phyloP scores from a whole-genome alignment of 2,888 invertebrate genomes.

The Lasioglossum vierecki region DNA sequence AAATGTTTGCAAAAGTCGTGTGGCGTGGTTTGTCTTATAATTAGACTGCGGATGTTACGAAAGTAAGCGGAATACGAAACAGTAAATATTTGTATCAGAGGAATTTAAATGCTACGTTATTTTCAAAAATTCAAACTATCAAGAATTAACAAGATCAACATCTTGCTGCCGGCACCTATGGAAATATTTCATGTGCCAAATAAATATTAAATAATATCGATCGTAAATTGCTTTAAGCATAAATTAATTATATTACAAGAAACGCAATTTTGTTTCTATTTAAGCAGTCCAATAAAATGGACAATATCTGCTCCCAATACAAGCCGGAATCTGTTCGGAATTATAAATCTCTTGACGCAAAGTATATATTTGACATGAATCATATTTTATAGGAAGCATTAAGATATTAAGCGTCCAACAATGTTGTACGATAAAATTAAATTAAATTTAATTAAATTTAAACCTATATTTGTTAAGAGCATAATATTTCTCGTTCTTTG shows the following conservation, averaged over 20 bases:
- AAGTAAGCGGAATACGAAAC: neutral
- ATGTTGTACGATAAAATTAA: no score
- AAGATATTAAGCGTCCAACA: neutral
- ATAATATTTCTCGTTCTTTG: no score
- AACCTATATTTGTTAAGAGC: no score
- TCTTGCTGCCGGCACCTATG: no score
- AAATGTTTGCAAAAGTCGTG: neutral
- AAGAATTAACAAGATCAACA: no score
- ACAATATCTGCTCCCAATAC: neutral
- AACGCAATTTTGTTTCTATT: neutral
- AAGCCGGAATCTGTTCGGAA: neutral
- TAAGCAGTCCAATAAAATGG: neutral
- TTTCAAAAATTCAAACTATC: neutral
- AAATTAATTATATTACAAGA: no score
- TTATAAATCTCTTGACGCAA: neutral
- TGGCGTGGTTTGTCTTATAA: neutral
- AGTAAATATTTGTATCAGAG: neutral
- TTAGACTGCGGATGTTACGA: neutral
- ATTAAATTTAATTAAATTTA: no score
- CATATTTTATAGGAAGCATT: neutral
- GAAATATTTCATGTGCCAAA: no score
- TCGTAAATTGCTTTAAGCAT: no score
- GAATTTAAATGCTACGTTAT: neutral
- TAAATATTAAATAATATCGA: no score
- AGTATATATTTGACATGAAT: neutral